Percentiles rank a stretch among this genome's conserved stretches.
These are phyloP conservation scores for Anodontia alba DNA, from an alignment of 2,888 invertebrate species.

Conservation along the genomic window DNA sequence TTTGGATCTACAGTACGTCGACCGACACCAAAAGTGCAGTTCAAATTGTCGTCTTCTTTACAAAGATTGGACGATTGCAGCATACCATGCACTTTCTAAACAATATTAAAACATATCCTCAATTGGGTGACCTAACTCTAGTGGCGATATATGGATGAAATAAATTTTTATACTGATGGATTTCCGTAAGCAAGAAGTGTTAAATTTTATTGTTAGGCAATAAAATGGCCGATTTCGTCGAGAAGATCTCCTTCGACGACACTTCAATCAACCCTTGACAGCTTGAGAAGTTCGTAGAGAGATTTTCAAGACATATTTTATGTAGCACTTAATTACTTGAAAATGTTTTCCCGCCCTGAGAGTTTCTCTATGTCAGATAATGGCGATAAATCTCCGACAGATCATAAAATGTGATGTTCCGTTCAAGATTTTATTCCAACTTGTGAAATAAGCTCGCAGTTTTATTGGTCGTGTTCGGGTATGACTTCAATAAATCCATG, in stretches of 20 bases:
- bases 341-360: constrained; percentile 9
- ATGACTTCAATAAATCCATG: not conserved
- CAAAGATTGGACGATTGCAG: no score
- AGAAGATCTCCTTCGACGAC: not conserved
- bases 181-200: constrained; percentile 7
- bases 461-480: not conserved
- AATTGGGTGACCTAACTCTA: not conserved
- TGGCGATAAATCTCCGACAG: not conserved
- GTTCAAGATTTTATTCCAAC: not conserved
- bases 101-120: no score
- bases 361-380: not conserved
- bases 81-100: no score
- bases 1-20: no score
- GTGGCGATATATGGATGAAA: not conserved
- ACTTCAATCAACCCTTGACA: constrained; percentile 7
- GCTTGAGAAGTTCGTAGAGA: not conserved
- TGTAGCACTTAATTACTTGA: constrained; percentile 8
- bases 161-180: not conserved
- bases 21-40: no score
- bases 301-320: constrained; percentile 15
- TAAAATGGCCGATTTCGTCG: not conserved
- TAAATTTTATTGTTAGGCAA: constrained; percentile 3
- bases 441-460: not conserved
- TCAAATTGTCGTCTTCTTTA: no score
- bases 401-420: constrained; percentile 1